phyloP scores from a whole-genome alignment of 2,113 vertebrate genomes.

The Ailurus styani region DNA sequence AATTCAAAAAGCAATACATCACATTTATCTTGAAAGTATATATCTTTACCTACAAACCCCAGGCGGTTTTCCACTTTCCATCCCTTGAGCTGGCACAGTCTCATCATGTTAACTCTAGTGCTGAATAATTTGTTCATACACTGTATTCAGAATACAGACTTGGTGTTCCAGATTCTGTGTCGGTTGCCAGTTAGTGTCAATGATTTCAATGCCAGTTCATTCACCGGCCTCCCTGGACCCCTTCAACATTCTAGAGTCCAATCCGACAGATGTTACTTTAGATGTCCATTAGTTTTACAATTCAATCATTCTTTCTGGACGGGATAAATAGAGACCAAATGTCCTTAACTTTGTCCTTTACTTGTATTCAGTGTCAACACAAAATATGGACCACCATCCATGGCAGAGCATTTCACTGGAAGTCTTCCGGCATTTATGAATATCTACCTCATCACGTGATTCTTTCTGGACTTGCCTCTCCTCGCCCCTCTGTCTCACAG shows the following conservation, averaged over 20 bases:
- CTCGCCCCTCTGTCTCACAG: neutral
- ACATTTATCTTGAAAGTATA: neutral
- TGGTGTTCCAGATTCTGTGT: neutral
- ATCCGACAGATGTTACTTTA: neutral
- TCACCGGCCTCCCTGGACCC: neutral
- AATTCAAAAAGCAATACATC: neutral
- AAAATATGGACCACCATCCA: neutral
- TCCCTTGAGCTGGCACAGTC: too few relatives aligned
- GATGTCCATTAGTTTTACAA: neutral
- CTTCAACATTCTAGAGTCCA: neutral
- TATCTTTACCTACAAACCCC: neutral
- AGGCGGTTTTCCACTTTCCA: neutral
- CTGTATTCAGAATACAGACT: neutral
- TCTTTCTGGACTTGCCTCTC: neutral
- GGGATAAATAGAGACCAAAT: neutral
- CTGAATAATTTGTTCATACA: fast-evolving
- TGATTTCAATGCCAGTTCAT: too few relatives aligned
- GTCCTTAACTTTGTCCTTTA: neutral
- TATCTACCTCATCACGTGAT: neutral
- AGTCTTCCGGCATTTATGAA: neutral
- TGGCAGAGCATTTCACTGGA: neutral
- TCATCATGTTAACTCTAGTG: neutral
- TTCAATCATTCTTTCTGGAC: neutral
- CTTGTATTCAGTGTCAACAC: neutral
- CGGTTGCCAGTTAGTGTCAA: neutral